phyloP scores from a whole-genome alignment of 2,888 invertebrate genomes.

The Pseudococcus viburni region DNA sequence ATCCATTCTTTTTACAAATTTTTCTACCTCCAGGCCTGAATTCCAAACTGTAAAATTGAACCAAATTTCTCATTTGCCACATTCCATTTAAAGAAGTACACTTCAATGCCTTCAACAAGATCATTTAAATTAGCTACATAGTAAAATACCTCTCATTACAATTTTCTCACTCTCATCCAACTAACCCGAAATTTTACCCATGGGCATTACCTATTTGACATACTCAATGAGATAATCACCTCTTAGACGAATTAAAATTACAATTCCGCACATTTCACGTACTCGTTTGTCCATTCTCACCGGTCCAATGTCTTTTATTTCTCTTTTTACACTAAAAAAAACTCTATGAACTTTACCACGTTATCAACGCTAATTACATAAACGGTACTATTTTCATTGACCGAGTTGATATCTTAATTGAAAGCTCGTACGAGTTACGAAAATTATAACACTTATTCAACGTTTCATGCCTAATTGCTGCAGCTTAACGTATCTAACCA shows the following conservation, averaged over 20 bases:
- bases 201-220: background rate
- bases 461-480: background rate
- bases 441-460: conserved; percentile 4
- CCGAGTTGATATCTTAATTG: conserved; percentile 4
- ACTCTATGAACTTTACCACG: background rate
- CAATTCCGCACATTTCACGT: background rate
- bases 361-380: conserved; percentile 17
- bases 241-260: background rate
- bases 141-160: background rate
- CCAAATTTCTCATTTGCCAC: too few relatives aligned
- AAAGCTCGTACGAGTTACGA: conserved; percentile 20
- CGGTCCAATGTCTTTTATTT: background rate
- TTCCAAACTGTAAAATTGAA: too few relatives aligned
- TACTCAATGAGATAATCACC: background rate
- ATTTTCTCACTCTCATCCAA: background rate
- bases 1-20: too few relatives aligned
- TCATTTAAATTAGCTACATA: background rate
- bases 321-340: background rate
- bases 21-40: too few relatives aligned
- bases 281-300: background rate
- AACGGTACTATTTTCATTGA: conserved; percentile 2
- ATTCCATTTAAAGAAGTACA: too few relatives aligned
- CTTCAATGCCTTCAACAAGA: background rate
- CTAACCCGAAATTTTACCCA: background rate
- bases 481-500: background rate